These are phyloP conservation scores for Drosophila oshimai DNA, from an alignment of 1,140 invertebrate genomes.

Conservation along the genomic window DNA sequence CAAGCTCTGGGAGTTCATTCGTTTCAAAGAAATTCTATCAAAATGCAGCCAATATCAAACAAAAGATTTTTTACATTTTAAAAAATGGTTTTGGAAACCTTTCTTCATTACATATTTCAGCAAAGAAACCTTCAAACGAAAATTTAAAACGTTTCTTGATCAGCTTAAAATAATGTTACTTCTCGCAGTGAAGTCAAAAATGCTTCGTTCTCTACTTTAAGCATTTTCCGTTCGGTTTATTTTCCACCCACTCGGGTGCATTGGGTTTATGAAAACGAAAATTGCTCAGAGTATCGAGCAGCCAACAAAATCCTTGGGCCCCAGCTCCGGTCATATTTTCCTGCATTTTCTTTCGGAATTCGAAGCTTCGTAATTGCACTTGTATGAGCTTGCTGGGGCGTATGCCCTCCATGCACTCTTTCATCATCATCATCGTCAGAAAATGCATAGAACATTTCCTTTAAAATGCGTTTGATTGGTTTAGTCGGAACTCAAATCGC, in stretches of 20 bases:
- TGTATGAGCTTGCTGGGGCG: constrained; percentile 32
- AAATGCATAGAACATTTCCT: constrained; percentile 7
- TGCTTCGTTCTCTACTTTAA: constrained; percentile 45
- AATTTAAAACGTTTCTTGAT: no score
- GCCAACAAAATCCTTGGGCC: constrained; percentile 13
- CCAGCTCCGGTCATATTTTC: neutral
- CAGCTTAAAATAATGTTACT: neutral
- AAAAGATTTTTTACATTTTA: no score
- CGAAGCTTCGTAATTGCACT: constrained; percentile 36
- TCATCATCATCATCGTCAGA: neutral
- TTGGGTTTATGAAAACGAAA: constrained; percentile 67
- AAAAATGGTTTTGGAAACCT: no score
- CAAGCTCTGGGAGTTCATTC: no score
- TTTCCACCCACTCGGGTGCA: constrained; percentile 34
- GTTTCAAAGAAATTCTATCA: no score
- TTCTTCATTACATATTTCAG: no score
- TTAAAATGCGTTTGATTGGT: constrained; percentile 37
- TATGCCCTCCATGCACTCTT: neutral
- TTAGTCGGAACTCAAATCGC: constrained; percentile 70
- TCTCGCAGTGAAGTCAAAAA: constrained; percentile 5
- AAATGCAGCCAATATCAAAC: no score
- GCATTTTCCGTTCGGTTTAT: constrained; percentile 57
- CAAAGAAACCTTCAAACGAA: no score
- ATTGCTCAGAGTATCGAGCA: constrained; percentile 61
- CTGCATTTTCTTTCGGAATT: constrained; percentile 17